A percentile compares a stretch with the other conserved stretches of the same genome.
These are phyloP conservation scores for Acrocephalus arundinaceus DNA, from an alignment of 2,113 vertebrate genomes.

Conservation along the genomic window DNA sequence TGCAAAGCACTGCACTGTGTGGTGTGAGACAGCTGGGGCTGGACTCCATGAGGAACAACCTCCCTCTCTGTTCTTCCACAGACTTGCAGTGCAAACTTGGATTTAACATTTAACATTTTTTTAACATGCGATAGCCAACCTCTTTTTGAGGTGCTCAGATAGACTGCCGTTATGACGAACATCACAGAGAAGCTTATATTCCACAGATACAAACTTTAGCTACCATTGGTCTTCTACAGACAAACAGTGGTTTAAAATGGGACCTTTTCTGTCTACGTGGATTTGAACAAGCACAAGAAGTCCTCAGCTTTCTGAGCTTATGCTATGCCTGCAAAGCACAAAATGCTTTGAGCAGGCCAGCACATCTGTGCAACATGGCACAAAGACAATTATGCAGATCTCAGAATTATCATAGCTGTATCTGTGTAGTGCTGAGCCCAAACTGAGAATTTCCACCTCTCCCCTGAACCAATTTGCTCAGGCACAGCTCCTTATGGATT, in stretches of 20 bases:
- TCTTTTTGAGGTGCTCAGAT: background rate
- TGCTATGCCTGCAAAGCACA: background rate
- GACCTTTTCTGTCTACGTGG: background rate
- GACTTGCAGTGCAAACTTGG: background rate
- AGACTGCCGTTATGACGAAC: background rate
- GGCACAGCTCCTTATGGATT: background rate
- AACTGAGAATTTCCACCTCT: background rate
- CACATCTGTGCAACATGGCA: background rate
- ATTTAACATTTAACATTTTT: background rate
- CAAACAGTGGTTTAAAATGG: background rate
- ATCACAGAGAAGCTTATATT: background rate
- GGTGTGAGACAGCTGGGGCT: background rate
- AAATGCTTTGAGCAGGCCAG: background rate
- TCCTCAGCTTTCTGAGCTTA: background rate
- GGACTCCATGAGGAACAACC: background rate
- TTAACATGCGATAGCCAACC: background rate
- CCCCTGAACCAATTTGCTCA: background rate
- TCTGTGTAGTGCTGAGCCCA: background rate
- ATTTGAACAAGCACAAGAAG: background rate
- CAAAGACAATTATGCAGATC: constrained; percentile 6
- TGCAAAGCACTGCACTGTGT: background rate
- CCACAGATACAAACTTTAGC: background rate
- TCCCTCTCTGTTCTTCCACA: background rate
- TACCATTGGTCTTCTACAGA: background rate
- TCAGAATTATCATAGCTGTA: background rate